Percentiles rank a stretch among this genome's conserved stretches.
Evolutionary conservation across 2,113 vertebrate species (phyloP).

Genomic region (Ia io): DNA sequence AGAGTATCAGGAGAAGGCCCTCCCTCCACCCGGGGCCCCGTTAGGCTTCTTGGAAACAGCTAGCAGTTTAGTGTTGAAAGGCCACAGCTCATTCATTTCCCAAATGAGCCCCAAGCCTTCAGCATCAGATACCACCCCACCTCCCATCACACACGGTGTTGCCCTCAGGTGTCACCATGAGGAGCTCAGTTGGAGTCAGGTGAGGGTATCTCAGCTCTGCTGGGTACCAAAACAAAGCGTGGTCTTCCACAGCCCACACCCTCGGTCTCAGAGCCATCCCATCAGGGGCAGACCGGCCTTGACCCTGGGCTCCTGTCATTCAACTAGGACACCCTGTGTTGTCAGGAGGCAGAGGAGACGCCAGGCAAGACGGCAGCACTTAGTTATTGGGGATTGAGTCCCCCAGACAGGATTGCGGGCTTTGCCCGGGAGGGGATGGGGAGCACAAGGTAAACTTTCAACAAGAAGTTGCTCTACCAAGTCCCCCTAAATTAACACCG

Average conservation of each 20-base stretch:
- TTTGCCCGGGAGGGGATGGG: not conserved
- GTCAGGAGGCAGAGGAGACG: not conserved
- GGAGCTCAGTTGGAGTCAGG: accelerated
- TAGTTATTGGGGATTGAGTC: not conserved
- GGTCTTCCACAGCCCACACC: too few species aligned
- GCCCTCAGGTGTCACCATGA: not conserved
- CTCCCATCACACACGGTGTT: accelerated
- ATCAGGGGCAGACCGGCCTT: not conserved
- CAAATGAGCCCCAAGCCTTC: not conserved
- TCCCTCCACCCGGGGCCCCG: not conserved
- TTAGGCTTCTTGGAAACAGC: not conserved
- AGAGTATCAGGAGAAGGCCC: not conserved
- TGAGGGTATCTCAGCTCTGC: too few species aligned
- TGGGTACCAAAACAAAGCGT: accelerated
- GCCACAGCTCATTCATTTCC: not conserved
- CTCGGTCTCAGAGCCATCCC: not conserved
- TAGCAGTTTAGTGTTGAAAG: not conserved
- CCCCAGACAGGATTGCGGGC: accelerated
- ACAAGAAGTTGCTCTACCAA: not conserved
- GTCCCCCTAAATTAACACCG: not conserved
- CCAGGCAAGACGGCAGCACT: accelerated
- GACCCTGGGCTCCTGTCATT: not conserved
- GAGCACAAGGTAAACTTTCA: accelerated
- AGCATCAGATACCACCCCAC: not conserved
- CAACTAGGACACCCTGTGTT: too few species aligned